Conservation (phyloP, 2,113 vertebrate genomes). For the Felis catus region F.catus_Fca126_mat1.0 CM031421.1:58586001-58586500, state of each 20-base stretch:
- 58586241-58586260: not conserved
- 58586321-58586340: not conserved
- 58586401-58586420: not conserved
- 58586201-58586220: not conserved
- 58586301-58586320: not conserved
- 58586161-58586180: not conserved
- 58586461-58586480: not conserved
- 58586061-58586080: not conserved
- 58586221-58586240: not conserved
- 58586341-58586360: not conserved
- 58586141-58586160: not conserved
- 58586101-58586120: not conserved
- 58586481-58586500: not conserved
- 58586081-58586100: not conserved
- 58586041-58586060: not conserved
- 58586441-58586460: not conserved
- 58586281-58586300: not conserved
- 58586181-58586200: not conserved
- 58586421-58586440: not conserved
- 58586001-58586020: not conserved
- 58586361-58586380: slow-evolving; percentile 42
- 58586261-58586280: not conserved
- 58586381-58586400: not conserved
- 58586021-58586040: not conserved
- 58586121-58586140: not conserved